phyloP scores from a whole-genome alignment of 2,888 invertebrate genomes.

The Clunio marinus region DNA sequence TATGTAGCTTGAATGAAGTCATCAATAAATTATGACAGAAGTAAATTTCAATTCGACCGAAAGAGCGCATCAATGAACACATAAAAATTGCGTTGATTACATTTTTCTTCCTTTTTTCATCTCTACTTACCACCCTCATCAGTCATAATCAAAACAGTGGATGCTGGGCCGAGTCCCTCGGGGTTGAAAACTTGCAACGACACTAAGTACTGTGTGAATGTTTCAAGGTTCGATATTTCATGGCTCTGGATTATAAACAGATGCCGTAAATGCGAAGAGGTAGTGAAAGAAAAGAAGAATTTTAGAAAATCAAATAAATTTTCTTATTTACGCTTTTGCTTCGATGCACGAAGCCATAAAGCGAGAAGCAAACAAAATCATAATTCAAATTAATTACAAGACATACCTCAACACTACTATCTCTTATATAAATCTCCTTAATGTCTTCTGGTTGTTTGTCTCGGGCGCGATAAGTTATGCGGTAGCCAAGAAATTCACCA shows the following conservation, averaged over 20 bases:
- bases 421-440: constrained; percentile 66
- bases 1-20: not conserved
- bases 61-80: not conserved
- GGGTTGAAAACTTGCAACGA: constrained; percentile 73
- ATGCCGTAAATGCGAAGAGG: too few species aligned
- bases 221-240: constrained; percentile 60
- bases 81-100: too few species aligned
- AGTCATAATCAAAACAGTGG: constrained; percentile 66
- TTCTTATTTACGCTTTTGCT: not conserved
- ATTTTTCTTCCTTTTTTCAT: not conserved
- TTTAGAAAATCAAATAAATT: too few species aligned
- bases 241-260: constrained; percentile 47
- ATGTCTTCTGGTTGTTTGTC: constrained; percentile 57
- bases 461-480: constrained; percentile 63
- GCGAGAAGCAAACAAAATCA: constrained; percentile 31
- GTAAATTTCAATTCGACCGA: not conserved
- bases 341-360: not conserved
- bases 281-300: too few species aligned
- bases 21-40: not conserved
- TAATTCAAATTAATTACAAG: constrained; percentile 37
- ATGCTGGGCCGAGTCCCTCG: constrained; percentile 58
- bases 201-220: constrained; percentile 71
- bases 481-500: constrained; percentile 72
- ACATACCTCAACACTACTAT: constrained; percentile 62
- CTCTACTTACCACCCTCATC: constrained; percentile 69